Conservation (phyloP, 2,113 vertebrate genomes). For the Furnarius figulus region DNA sequence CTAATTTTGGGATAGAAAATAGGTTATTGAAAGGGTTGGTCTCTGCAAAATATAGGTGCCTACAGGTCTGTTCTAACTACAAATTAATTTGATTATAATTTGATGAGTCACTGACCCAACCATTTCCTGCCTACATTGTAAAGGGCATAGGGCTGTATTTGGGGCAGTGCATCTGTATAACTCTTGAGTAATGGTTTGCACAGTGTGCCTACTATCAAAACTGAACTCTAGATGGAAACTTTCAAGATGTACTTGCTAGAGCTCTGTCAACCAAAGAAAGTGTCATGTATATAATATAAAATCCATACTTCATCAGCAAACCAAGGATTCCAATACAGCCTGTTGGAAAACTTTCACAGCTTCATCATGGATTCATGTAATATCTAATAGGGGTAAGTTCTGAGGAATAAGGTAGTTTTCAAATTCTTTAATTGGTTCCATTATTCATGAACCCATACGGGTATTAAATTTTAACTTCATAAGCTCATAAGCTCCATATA, state of each 20-base stretch:
- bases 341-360: neutral
- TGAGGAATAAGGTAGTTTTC: neutral
- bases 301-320: neutral
- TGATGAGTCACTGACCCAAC: neutral
- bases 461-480: neutral
- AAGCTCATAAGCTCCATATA: neutral
- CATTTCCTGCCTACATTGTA: neutral
- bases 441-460: neutral
- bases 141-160: neutral
- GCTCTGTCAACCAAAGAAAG: neutral
- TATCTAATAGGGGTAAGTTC: neutral
- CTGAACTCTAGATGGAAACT: neutral
- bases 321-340: neutral
- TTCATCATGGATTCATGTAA: neutral
- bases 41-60: neutral
- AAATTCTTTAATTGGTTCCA: neutral
- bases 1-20: conserved; percentile 2
- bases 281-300: neutral
- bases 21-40: neutral
- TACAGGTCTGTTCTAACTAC: neutral
- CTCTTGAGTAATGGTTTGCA: neutral
- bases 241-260: neutral
- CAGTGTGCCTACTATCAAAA: neutral
- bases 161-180: neutral
- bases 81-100: neutral